These are phyloP conservation scores for Leptinotarsa texana DNA, from an alignment of 1,140 invertebrate species.

Conservation along the genomic window DNA sequence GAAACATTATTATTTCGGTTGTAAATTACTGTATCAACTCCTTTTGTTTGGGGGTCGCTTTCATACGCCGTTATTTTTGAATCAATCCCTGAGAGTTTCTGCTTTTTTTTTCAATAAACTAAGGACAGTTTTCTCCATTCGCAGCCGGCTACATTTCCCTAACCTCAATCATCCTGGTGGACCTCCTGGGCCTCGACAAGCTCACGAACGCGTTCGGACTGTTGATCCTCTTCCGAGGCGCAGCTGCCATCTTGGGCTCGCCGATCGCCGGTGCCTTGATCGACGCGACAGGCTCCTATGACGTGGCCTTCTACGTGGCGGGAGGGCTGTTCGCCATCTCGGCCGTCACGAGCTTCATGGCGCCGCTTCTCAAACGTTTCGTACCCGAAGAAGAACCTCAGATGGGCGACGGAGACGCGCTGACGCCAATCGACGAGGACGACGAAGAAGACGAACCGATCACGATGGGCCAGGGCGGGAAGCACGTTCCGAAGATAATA, in stretches of 20 bases:
- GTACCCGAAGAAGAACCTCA: constrained; percentile 57
- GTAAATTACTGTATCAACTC: too few species aligned
- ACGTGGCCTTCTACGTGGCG: constrained; percentile 90
- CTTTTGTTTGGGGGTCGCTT: not conserved
- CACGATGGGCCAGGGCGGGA: constrained; percentile 60
- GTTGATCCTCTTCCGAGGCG: constrained; percentile 91
- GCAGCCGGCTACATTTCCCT: constrained; percentile 97
- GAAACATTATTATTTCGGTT: too few species aligned
- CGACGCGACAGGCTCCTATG: constrained; percentile 83
- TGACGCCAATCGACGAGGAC: constrained; percentile 81
- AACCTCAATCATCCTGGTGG: constrained; percentile 96
- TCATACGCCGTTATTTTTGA: not conserved
- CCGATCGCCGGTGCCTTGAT: constrained; percentile 84
- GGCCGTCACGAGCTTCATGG: constrained; percentile 76
- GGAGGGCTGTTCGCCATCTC: constrained; percentile 85
- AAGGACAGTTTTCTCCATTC: constrained; percentile 62
- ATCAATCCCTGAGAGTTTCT: not conserved
- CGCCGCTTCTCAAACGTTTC: constrained; percentile 58
- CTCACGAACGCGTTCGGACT: constrained; percentile 96
- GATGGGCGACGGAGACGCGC: constrained; percentile 66
- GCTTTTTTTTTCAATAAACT: not conserved
- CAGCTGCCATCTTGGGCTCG: constrained; percentile 84
- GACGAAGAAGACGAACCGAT: constrained; percentile 75
- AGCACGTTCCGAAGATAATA: constrained; percentile 54
- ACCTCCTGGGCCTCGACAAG: constrained; percentile 92